Percentiles rank a stretch among this genome's conserved stretches.
Conservation (phyloP, 2,113 vertebrate species). For the Miniopterus natalensis region DNA sequence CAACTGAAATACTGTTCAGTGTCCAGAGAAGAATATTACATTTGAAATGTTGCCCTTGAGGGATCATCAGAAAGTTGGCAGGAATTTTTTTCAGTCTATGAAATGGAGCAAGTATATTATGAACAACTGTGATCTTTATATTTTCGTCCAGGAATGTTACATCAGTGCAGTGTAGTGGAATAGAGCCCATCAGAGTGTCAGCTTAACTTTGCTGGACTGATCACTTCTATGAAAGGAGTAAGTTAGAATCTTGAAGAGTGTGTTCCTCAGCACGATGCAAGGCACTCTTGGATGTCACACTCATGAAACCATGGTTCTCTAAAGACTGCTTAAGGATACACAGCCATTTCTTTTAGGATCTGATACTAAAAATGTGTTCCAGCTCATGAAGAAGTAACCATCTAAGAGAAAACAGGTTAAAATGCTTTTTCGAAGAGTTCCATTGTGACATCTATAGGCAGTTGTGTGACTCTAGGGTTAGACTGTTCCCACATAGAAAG, state of each 20-base stretch:
- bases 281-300: background rate
- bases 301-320: background rate
- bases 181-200: background rate
- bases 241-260: background rate
- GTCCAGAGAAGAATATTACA: slow-evolving; percentile 57
- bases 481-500: background rate
- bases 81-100: slow-evolving; percentile 19
- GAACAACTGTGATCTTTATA: slow-evolving; percentile 17
- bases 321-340: background rate
- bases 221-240: background rate
- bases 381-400: background rate
- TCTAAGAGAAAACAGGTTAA: background rate
- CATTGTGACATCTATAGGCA: background rate
- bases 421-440: background rate
- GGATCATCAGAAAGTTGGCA: slow-evolving; percentile 66
- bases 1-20: slow-evolving; percentile 39
- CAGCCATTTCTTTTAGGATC: background rate
- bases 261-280: background rate
- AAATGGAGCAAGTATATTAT: slow-evolving; percentile 38
- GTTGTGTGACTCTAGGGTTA: slow-evolving; percentile 3
- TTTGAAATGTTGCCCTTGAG: slow-evolving; percentile 73
- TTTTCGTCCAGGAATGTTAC: slow-evolving; percentile 23
- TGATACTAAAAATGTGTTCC: background rate
- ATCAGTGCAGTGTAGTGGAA: background rate
- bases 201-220: background rate